Conservation (phyloP, 2,113 vertebrate species). For the Limanda limanda region DNA sequence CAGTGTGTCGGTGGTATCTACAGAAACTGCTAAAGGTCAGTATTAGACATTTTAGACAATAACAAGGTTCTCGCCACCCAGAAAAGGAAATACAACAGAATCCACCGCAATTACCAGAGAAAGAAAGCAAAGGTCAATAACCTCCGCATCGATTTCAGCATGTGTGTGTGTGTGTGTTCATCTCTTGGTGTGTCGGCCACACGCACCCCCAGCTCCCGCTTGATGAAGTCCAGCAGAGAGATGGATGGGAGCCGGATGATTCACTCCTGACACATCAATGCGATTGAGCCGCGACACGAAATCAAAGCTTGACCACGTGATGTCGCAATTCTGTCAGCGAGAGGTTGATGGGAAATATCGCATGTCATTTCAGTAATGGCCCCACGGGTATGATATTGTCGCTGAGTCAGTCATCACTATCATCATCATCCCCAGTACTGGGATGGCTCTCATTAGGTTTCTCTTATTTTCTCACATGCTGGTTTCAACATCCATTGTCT, state of each 20-base stretch:
- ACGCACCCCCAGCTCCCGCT: background rate
- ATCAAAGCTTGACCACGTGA: constrained; percentile 25
- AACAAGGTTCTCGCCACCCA: constrained; percentile 5
- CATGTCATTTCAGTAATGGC: constrained; percentile 10
- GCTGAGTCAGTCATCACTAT: constrained; percentile 18
- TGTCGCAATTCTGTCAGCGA: background rate
- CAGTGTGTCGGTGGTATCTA: background rate
- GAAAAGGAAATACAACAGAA: constrained; percentile 14
- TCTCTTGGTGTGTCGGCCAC: background rate
- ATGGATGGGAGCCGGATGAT: constrained; percentile 33
- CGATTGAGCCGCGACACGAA: background rate
- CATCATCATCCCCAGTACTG: background rate
- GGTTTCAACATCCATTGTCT: background rate
- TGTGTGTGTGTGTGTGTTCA: constrained; percentile 19
- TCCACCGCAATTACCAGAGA: background rate
- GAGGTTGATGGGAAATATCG: constrained; percentile 10
- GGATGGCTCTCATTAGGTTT: constrained; percentile 4
- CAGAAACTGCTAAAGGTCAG: background rate
- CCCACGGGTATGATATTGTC: background rate
- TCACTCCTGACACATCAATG: constrained; percentile 18
- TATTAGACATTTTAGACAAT: constrained; percentile 1
- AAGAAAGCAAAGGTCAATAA: background rate
- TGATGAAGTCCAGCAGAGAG: constrained; percentile 10
- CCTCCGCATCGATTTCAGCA: background rate
- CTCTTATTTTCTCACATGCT: constrained; percentile 10